These are phyloP conservation scores for Megaceryle maxima DNA, from an alignment of 2,113 vertebrate species.

Conservation along the genomic window DNA sequence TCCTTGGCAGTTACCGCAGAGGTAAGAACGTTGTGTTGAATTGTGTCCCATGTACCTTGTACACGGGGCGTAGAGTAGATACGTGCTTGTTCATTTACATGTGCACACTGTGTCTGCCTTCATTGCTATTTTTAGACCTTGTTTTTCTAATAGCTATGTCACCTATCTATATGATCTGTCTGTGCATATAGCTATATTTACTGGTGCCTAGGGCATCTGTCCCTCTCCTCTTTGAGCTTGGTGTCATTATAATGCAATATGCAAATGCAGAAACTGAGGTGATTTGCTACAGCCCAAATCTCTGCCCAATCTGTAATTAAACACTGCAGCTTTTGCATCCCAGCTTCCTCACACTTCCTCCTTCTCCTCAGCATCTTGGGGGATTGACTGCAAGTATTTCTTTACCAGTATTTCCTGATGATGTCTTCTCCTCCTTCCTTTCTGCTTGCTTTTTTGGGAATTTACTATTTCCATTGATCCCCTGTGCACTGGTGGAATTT, in stretches of 20 bases:
- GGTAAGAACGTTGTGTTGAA: constrained; percentile 54
- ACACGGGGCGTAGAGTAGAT: accelerated
- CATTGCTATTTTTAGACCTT: background rate
- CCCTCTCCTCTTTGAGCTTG: background rate
- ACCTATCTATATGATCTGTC: background rate
- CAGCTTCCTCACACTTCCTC: background rate
- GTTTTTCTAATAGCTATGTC: background rate
- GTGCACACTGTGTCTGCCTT: background rate
- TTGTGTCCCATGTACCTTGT: background rate
- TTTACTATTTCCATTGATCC: background rate
- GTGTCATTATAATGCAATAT: background rate
- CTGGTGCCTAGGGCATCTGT: background rate
- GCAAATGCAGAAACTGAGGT: background rate
- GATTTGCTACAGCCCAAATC: background rate
- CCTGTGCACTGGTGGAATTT: background rate
- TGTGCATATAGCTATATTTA: background rate
- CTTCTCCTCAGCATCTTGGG: background rate
- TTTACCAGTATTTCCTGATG: background rate
- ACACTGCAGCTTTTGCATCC: background rate
- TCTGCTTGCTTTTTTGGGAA: background rate
- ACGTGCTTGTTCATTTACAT: background rate
- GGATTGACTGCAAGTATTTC: background rate
- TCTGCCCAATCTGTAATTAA: background rate
- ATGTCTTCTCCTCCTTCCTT: background rate
- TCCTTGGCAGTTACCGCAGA: constrained; percentile 67